phyloP scores from a whole-genome alignment of 2,888 invertebrate genomes.

The Omphaloscelis lunosa region DNA sequence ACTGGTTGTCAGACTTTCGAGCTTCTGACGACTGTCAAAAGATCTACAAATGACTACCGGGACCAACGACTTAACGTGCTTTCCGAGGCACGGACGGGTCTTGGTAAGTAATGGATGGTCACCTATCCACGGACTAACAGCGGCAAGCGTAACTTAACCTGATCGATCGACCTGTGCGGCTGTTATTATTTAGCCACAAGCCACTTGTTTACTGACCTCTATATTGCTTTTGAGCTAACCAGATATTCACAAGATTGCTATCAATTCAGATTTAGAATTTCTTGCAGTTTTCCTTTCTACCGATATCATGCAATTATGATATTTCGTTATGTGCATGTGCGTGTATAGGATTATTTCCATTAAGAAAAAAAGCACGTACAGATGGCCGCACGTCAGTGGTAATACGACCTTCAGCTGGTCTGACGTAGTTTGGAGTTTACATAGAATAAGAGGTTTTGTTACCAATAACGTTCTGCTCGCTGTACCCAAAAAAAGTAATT shows the following conservation, averaged over 20 bases:
- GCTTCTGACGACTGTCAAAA: no score
- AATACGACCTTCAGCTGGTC: not conserved
- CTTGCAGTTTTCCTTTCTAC: not conserved
- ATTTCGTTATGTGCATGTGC: not conserved
- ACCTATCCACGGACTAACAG: no score
- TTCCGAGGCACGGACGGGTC: no score
- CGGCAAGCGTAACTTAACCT: no score
- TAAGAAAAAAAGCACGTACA: not conserved
- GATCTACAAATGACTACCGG: no score
- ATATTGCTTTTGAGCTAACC: not conserved
- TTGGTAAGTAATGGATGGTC: no score
- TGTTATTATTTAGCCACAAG: not conserved
- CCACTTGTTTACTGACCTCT: not conserved
- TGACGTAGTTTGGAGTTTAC: not conserved
- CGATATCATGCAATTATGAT: not conserved
- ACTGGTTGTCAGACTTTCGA: no score
- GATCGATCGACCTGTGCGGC: no score
- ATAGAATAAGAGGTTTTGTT: no score
- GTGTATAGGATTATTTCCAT: not conserved
- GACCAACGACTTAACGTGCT: no score
- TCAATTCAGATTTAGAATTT: not conserved
- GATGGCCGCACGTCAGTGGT: not conserved
- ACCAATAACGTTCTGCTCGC: no score
- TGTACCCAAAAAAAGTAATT: conserved; percentile 10
- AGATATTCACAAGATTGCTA: not conserved